Base-by-base conservation (phyloP, 2,113 vertebrate species). In the Cheilinus undulatus region DNA sequence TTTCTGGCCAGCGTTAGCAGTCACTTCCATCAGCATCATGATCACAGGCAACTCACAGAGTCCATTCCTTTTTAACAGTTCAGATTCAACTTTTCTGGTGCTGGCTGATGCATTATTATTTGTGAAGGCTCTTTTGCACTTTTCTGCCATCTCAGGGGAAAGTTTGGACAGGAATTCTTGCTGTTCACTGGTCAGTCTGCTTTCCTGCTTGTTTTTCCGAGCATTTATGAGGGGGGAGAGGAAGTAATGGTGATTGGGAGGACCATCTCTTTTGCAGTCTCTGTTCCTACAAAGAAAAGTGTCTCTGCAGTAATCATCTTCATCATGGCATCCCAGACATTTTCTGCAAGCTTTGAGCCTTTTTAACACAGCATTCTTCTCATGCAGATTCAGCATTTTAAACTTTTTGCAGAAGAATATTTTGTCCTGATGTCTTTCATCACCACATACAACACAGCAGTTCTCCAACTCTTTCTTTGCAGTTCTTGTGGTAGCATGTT, bases 1-100 rank as follows among this genome's bases (percentile, higher is more conserved):
- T 6, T 81, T 84, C 27, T 78, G 65, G 1, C 76, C 68, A 42
- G 79, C 71, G 64, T 78, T 82, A 3, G 66, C 32, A 2, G 79
- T 79, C 0, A 83, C 75, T 19, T 79, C 52, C 3, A 79, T 4
- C 0, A 86, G 32, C 71, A 79, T 86, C 28, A 78, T 13, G 3
- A 76, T 48, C 0, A 80, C 67, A 2, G 67, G 62, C 2, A 63
- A 26, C 6, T 71, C 67, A 15, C 11, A 0, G 11, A 73, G 2
- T 10, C 42, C 64, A 73, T 28, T 56, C 34, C 23, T 4, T 15
- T 71, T 3, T 1, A 68, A 3, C 19, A 61, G 19, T 11, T n/a
- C 36, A 5, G 1, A 0, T 13, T 30, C 19, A 0, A 49, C 13
- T 3, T 50, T 64, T 7, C 0, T 17, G 12, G 17, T 3, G 10